Evolutionary conservation across 1,140 invertebrate species (phyloP).

Genomic region (Schlechtendalia chinensis): DNA sequence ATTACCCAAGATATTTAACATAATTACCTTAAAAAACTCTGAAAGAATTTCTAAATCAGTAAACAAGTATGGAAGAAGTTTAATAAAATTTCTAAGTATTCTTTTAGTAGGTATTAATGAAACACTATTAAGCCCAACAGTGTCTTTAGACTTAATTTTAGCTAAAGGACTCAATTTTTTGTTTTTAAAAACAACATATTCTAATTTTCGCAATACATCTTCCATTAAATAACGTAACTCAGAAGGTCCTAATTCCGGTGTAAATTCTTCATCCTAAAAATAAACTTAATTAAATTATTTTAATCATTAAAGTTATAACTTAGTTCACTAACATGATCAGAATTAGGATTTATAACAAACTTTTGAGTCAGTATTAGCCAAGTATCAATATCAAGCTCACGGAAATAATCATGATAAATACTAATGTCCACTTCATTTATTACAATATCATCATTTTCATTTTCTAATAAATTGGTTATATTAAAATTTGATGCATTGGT

Average conservation of each 20-base stretch:
- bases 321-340: conserved; percentile 51
- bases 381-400: conserved; percentile 61
- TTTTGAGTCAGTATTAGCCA: conserved; percentile 59
- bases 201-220: conserved; percentile 58
- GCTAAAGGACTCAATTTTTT: conserved; percentile 6
- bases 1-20: not conserved
- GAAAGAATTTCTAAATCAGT: conserved; percentile 54
- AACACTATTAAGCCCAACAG: conserved; percentile 47
- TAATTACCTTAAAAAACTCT: conserved; percentile 54
- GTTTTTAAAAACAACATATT: conserved; percentile 52
- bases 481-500: conserved; percentile 34
- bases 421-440: conserved; percentile 50
- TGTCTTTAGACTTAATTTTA: conserved; percentile 40
- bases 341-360: conserved; percentile 54
- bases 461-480: conserved; percentile 47
- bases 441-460: conserved; percentile 49
- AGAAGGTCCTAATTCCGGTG: conserved; percentile 55
- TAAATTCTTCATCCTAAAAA: conserved; percentile 53
- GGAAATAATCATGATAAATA: conserved; percentile 54
- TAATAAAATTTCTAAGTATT: conserved; percentile 53
- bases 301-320: not conserved
- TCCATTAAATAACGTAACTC: conserved; percentile 59
- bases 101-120: conserved; percentile 49
- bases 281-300: not conserved
- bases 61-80: conserved; percentile 53